Base-by-base conservation (phyloP, 2,797 vertebrate species). In the Megalops cyprinoides region DNA sequence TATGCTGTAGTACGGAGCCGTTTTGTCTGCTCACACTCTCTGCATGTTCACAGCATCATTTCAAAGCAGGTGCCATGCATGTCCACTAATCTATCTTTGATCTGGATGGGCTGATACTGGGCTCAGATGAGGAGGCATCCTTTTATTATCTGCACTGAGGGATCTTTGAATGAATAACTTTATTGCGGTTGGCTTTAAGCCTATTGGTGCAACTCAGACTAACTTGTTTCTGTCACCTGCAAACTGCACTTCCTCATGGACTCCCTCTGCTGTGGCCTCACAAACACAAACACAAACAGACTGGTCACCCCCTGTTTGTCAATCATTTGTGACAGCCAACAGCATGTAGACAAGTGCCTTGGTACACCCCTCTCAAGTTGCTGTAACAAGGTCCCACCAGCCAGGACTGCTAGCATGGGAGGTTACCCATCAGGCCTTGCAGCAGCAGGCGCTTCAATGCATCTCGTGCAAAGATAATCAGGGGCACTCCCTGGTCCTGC, bases 381-480 rank as follows among this genome's bases (percentile, higher is more conserved):
- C 10, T 44, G 7, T 44, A 44, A 9, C 44, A 42, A 23, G 37
- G 37, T 71, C 67, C 23, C 67, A 71, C 67, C 9, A 9, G 67
- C 44, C 39, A 9, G 67, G 42, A 39, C 23, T n/a, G 37, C 51
- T 53, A 51, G 0, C 15, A 7, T 42, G 23, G n/a, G 37, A 67
- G 62, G 9, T 42, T 71, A 71, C 67, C 67, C 67, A 71, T n/a
- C 20, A 71, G 67, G 67, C 39, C 23, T 71, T n/a, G 20, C 67
- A 23, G 39, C 39, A 20, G 8, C 67, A 23, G 39, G 31, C 44
- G 18, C 67, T 20, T 71, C 67, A 44, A 44, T 74, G 73, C 73
- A 74, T 49, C 73, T 31, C 49, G 44, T n/a, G 44, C 73, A 49
- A n/a, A 23, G 73, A 74, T 74, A 74, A 74, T 74, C 44, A 48